These are phyloP conservation scores for Epicauta chinensis DNA, from an alignment of 1,140 invertebrate genomes.

Conservation along the genomic window DNA sequence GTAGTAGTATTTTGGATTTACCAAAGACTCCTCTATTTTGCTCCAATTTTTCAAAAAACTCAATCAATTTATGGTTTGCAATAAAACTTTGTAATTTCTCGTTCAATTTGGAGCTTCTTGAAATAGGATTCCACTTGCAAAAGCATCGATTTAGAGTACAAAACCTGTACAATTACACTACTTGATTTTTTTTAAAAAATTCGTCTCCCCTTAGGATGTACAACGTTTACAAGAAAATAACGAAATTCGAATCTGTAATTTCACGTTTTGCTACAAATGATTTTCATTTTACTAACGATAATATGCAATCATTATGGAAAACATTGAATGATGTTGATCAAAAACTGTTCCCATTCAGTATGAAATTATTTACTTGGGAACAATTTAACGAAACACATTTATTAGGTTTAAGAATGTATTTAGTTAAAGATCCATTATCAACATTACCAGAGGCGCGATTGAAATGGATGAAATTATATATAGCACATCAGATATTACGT, in stretches of 20 bases:
- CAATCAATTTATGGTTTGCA: too few species aligned
- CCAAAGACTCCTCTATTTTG: too few species aligned
- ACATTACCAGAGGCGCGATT: slow-evolving; percentile 58
- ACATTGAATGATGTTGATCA: slow-evolving; percentile 51
- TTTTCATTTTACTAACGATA: slow-evolving; percentile 60
- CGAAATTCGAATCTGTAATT: slow-evolving; percentile 57
- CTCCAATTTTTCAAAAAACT: not conserved
- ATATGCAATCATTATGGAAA: slow-evolving; percentile 47
- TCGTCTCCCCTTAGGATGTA: slow-evolving; percentile 53
- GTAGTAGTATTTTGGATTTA: too few species aligned
- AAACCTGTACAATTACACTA: too few species aligned
- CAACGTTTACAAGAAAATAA: slow-evolving; percentile 60
- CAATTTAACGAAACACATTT: slow-evolving; percentile 52
- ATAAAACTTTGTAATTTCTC: too few species aligned
- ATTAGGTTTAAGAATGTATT: slow-evolving; percentile 60
- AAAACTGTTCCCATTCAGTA: slow-evolving; percentile 52
- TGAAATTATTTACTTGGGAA: slow-evolving; percentile 53
- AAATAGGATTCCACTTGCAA: too few species aligned
- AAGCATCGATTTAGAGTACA: too few species aligned
- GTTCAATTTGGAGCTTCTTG: too few species aligned
- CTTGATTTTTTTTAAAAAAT: too few species aligned
- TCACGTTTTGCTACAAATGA: slow-evolving; percentile 60
- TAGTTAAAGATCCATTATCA: slow-evolving; percentile 64
- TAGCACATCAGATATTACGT: slow-evolving; percentile 2
- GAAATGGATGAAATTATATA: slow-evolving; percentile 47